A percentile compares a stretch with the other conserved stretches of the same genome.
Evolutionary conservation across 2,888 invertebrate genomes (phyloP).

Genomic region (Pseudococcus viburni): DNA sequence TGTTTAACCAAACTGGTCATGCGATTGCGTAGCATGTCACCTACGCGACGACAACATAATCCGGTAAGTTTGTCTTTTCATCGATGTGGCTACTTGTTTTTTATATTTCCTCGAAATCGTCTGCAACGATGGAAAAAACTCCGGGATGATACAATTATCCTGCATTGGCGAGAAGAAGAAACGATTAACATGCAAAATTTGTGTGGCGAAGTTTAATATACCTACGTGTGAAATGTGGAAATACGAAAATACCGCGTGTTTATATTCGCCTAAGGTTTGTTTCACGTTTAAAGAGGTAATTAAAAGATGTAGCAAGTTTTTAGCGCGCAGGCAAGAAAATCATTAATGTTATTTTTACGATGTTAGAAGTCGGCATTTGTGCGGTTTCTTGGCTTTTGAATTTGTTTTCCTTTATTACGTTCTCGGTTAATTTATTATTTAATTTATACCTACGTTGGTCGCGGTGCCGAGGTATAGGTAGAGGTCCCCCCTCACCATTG

Average conservation of each 20-base stretch:
- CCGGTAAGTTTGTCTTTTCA: not conserved
- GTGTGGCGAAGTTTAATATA: not conserved
- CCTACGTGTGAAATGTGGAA: constrained; percentile 7
- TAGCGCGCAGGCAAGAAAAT: constrained; percentile 43
- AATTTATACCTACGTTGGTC: constrained; percentile 36
- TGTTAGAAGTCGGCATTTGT: constrained; percentile 49
- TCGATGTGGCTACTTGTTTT: not conserved
- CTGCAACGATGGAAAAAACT: not conserved
- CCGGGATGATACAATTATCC: no score
- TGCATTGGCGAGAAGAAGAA: not conserved
- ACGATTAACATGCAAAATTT: constrained; percentile 13
- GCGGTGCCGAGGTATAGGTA: not conserved
- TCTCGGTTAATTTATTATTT: constrained; percentile 41
- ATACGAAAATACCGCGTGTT: constrained; percentile 11
- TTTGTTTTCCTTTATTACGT: constrained; percentile 48
- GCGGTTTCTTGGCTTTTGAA: constrained; percentile 46
- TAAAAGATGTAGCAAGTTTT: constrained; percentile 38
- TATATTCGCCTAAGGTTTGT: constrained; percentile 23
- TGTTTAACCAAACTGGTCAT: not conserved
- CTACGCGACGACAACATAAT: not conserved
- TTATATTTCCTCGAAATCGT: not conserved
- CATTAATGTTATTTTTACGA: constrained; percentile 47
- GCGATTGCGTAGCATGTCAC: not conserved
- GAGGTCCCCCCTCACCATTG: not conserved
- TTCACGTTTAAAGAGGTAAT: constrained; percentile 47